Evolutionary conservation across 2,797 vertebrate species (phyloP).

Genomic region (Spinus olivaceus): DNA sequence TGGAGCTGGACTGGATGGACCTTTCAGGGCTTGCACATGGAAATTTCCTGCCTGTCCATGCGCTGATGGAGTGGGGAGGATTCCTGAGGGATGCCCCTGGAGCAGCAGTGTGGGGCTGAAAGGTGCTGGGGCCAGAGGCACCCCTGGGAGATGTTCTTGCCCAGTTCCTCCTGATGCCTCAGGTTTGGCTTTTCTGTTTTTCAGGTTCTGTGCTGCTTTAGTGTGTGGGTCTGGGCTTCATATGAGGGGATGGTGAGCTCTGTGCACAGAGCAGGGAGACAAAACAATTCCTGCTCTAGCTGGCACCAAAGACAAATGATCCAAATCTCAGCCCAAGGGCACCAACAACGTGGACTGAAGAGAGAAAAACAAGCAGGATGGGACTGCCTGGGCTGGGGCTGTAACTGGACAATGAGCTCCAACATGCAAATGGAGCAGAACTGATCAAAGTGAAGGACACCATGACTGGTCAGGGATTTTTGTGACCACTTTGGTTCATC

Average conservation of each 20-base stretch:
- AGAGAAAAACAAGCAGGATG: neutral
- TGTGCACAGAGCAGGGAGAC: neutral
- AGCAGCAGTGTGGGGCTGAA: neutral
- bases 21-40: neutral
- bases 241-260: fast-evolving
- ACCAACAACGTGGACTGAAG: fast-evolving
- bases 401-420: fast-evolving
- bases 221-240: neutral
- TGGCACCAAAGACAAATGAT: neutral
- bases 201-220: neutral
- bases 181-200: neutral
- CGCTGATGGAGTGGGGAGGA: fast-evolving
- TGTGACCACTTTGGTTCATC: neutral
- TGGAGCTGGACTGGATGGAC: neutral
- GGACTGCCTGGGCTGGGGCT: neutral
- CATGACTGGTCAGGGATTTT: fast-evolving
- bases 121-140: neutral
- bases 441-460: neutral
- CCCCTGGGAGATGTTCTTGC: fast-evolving
- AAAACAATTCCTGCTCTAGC: neutral
- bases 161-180: neutral
- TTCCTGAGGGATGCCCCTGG: neutral
- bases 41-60: neutral
- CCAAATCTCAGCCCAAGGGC: neutral
- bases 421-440: neutral